Evolutionary conservation across 1,140 invertebrate genomes (phyloP).

Genomic region (Coelopa frigida): DNA sequence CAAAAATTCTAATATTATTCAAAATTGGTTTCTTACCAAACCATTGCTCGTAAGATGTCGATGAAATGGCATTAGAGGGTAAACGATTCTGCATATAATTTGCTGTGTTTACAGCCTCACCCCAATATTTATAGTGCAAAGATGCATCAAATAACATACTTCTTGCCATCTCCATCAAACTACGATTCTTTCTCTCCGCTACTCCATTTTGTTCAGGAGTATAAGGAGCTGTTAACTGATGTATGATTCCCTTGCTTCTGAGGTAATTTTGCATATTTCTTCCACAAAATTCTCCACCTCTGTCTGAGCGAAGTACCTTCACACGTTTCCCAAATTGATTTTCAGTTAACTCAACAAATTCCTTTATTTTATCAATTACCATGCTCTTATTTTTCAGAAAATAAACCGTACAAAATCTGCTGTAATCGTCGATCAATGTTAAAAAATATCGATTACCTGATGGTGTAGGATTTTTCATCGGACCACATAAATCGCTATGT

Average conservation of each 20-base stretch:
- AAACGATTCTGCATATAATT: too few relatives aligned
- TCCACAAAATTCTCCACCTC: conserved; percentile 23
- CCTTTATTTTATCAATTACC: conserved; percentile 16
- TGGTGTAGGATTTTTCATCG: too few relatives aligned
- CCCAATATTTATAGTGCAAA: too few relatives aligned
- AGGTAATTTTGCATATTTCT: conserved; percentile 15
- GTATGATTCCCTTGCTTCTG: conserved; percentile 15
- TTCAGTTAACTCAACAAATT: conserved; percentile 12
- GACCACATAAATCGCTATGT: too few relatives aligned
- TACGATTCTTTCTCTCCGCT: conserved; percentile 21
- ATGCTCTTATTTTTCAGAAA: conserved; percentile 30
- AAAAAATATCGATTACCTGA: conserved; percentile 24
- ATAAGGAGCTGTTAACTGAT: conserved; percentile 26
- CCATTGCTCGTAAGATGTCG: too few relatives aligned
- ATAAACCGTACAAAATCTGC: conserved; percentile 22
- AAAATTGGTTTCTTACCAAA: too few relatives aligned
- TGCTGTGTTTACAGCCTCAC: too few relatives aligned
- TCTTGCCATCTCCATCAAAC: conserved; percentile 3
- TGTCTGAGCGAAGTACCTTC: conserved; percentile 23
- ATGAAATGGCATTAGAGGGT: too few relatives aligned
- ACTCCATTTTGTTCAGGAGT: conserved; percentile 39
- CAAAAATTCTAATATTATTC: too few relatives aligned
- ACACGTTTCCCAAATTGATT: conserved; percentile 18
- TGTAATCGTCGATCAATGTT: conserved; percentile 28
- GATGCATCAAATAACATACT: background rate